phyloP scores from a whole-genome alignment of 64 coral and sea anemone genomes.

The Orbicella faveolata region DNA sequence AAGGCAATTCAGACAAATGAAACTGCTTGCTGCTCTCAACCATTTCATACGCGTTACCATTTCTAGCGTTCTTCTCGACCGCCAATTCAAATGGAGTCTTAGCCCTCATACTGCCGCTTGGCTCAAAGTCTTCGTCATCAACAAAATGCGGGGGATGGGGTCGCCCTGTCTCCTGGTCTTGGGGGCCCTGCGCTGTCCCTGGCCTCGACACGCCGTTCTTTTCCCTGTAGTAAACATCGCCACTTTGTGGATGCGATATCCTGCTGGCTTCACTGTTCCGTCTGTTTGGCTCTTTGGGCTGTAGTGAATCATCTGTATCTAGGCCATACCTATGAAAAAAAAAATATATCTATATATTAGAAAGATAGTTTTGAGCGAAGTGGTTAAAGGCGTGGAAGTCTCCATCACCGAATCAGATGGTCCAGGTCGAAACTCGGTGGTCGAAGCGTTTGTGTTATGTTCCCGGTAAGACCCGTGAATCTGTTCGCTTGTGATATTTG shows the following conservation, averaged over 20 bases:
- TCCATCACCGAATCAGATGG: too few species aligned
- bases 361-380: too few species aligned
- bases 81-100: constrained; percentile 20
- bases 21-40: not conserved
- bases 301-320: not conserved
- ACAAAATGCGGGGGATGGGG: not conserved
- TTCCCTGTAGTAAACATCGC: constrained; percentile 62
- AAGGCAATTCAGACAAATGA: not conserved
- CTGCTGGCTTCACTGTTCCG: constrained; percentile 14
- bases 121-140: not conserved
- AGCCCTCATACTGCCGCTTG: not conserved
- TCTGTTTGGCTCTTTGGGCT: not conserved
- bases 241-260: constrained; percentile 33
- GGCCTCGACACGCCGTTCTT: constrained; percentile 19
- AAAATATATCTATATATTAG: not conserved
- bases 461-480: too few species aligned
- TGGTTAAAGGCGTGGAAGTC: too few species aligned
- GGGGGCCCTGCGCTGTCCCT: not conserved
- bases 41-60: not conserved
- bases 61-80: constrained; percentile 1
- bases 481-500: too few species aligned
- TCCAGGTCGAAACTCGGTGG: too few species aligned
- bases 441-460: too few species aligned
- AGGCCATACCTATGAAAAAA: constrained; percentile 9
- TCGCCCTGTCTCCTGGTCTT: not conserved